phyloP scores from a whole-genome alignment of 2,888 invertebrate genomes.

The Psylliodes chrysocephalus region DNA sequence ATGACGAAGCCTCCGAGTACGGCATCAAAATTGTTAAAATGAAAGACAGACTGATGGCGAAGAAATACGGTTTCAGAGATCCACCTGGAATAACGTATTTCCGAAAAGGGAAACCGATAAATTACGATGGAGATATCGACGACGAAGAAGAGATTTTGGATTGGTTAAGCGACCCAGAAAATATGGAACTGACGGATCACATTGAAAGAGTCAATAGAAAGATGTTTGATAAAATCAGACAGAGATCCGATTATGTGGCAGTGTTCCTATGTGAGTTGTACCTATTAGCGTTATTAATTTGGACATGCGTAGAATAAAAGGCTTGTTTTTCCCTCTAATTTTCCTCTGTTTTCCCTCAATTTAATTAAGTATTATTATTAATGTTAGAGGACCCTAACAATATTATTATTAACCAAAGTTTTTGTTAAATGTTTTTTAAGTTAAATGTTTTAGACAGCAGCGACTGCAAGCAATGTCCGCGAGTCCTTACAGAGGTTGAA shows the following conservation, averaged over 20 bases:
- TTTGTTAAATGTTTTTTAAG: constrained; percentile 12
- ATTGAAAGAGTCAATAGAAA: constrained; percentile 91
- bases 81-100: constrained; percentile 93
- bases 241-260: constrained; percentile 89
- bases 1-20: constrained; percentile 91
- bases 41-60: constrained; percentile 89
- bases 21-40: constrained; percentile 92
- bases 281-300: not conserved
- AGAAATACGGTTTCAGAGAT: constrained; percentile 90
- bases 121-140: constrained; percentile 93
- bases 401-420: too few relatives aligned
- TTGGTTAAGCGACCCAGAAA: constrained; percentile 92
- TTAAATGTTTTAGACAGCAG: constrained; percentile 81
- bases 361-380: too few relatives aligned
- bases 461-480: constrained; percentile 93
- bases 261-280: constrained; percentile 89
- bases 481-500: constrained; percentile 87
- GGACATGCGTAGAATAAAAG: too few relatives aligned
- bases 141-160: constrained; percentile 90
- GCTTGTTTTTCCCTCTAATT: too few relatives aligned
- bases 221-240: constrained; percentile 92
- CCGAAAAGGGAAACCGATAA: constrained; percentile 87
- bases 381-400: too few relatives aligned
- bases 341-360: too few relatives aligned
- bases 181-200: constrained; percentile 93